Base-by-base conservation (phyloP, 2,113 vertebrate genomes). In the Planiliza haematocheilus region DNA sequence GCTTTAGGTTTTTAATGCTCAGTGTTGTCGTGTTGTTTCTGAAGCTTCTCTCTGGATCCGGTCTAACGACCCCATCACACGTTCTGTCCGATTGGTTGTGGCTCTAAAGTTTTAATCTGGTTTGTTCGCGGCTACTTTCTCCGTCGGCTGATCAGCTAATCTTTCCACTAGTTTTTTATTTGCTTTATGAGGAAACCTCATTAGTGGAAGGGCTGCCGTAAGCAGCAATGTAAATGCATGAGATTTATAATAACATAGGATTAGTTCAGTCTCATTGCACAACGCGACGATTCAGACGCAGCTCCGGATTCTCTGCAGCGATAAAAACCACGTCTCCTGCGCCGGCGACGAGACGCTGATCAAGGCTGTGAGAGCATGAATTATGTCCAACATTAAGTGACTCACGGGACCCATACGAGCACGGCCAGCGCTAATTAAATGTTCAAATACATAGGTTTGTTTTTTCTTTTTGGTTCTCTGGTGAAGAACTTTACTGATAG, bases 161-260 rank as follows among this genome's bases (percentile, higher is more conserved):
- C 24, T 30, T 30, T 30, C 24, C 50, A 53, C 39, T 17, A 63
- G 45, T 4, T 7, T 20, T 42, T 59, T 74, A 30, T 24, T 67
- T 43, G 18, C 42, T 39, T 12, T 14, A 18, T 12, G 63, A 30
- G 34, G 65, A n/a, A 59, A 61, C 12, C 21, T 78, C 59, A 73
- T 84, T 67, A 79, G 55, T 1, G 14, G 43, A 41, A 48, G 41
- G n/a, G 14, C 3, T 48, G 67, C 55, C 24, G 70, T 85, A 77
- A 83, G 72, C 72, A 80, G 85, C 70, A 24, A 81, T 81, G 81
- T 81, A 84, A 87, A 81, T 79, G 81, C 82, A 80, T 77, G 50
- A 80, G 82, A 63, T 76, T 73, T 60, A 64, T 80, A 77, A 85
- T 74, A 68, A 77, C 68, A 36, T 16, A 39, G 62, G 67, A 79